These are phyloP conservation scores for Craterocephalus amniculus DNA, from an alignment of 2,797 vertebrate genomes.

Conservation along the genomic window DNA sequence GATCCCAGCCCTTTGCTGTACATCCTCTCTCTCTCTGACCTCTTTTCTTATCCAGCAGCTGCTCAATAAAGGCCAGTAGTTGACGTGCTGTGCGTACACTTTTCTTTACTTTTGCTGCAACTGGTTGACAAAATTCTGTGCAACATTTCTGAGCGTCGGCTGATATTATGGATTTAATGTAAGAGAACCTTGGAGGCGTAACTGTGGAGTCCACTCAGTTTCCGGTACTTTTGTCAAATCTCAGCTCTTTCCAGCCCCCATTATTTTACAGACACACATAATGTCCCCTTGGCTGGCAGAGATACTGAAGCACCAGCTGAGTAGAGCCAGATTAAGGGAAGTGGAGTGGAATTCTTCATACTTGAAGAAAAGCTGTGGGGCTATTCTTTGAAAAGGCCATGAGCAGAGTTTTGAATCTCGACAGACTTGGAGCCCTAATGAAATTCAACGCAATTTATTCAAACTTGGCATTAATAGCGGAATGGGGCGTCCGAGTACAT, in stretches of 20 bases:
- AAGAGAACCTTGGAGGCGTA: slow-evolving; percentile 3
- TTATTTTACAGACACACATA: slow-evolving; percentile 63
- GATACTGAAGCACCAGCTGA: slow-evolving; percentile 53
- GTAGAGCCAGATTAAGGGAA: slow-evolving; percentile 62
- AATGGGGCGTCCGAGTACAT: slow-evolving; percentile 29
- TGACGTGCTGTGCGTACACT: not conserved
- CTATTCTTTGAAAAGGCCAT: slow-evolving; percentile 48
- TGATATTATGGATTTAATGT: slow-evolving; percentile 14
- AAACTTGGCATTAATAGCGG: slow-evolving; percentile 47
- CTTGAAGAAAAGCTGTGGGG: slow-evolving; percentile 42
- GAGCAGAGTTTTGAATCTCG: slow-evolving; percentile 43
- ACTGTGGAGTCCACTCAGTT: not conserved
- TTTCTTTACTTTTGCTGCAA: not conserved
- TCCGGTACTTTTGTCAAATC: slow-evolving; percentile 30
- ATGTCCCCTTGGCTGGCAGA: slow-evolving; percentile 45
- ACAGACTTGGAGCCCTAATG: slow-evolving; percentile 40
- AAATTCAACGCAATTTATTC: slow-evolving; percentile 50
- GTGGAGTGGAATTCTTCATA: slow-evolving; percentile 49
- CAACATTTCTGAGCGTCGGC: not conserved
- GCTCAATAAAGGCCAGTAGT: not conserved
- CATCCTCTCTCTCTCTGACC: not conserved
- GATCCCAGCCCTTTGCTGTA: not conserved
- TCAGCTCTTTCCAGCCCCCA: slow-evolving; percentile 30
- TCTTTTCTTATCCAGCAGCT: not conserved
- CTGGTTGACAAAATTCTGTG: not conserved